Evolutionary conservation across 2,888 invertebrate species (phyloP), one percentile per base, ranked within the genome.

Genomic region (Lordiphosa andalusiaca): DNA sequence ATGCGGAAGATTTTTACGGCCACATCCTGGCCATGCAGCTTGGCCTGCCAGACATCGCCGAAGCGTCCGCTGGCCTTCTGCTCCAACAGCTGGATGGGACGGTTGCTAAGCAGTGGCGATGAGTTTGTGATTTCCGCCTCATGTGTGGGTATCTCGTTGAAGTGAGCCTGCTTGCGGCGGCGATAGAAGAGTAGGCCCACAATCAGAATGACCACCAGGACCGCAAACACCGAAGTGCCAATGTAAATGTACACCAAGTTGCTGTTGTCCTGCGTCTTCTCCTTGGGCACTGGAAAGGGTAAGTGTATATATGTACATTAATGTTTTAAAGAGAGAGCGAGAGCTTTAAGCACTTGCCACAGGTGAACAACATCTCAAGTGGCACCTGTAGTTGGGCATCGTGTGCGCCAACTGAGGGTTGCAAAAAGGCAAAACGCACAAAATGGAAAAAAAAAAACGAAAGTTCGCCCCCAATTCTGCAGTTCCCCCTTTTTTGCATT

Each of bases 1-100:
- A 96, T 91, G 0, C 97, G 96, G 88, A 98, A 98, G 69, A 98
- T 96, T 91, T 99, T 99, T 0, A 99, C 98, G 3, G 99, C 99
- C 10, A 99, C 96, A 88, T 93, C 93, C 61, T 90, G 90, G 46
- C 90, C 89, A 70, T 94, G 94, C 54, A 96, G 91, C 85, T 94
- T 94, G 0, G 96, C 98, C 85, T 96, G 95, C 97, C 98, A 98
- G 0, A 99, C 98, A 7, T 96, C 95, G 1, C 98, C 98, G 87
- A 97, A 98, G 49, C 98, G 92, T 0, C 98, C 98, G 53, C 96
- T 92, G 7, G 98, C 98, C 89, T 96, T 94, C 12, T 97, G 93
- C 89, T 98, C 97, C 41, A 96, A 91, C 52, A 98, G 90, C 65
- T 96, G 94, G 59, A 98, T 94, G 4, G 94, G 94, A 64, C 93